Evolutionary conservation across 1,140 invertebrate species (phyloP), one percentile per base, ranked within the genome.

Genomic region (Rhagoletis zephyria): DNA sequence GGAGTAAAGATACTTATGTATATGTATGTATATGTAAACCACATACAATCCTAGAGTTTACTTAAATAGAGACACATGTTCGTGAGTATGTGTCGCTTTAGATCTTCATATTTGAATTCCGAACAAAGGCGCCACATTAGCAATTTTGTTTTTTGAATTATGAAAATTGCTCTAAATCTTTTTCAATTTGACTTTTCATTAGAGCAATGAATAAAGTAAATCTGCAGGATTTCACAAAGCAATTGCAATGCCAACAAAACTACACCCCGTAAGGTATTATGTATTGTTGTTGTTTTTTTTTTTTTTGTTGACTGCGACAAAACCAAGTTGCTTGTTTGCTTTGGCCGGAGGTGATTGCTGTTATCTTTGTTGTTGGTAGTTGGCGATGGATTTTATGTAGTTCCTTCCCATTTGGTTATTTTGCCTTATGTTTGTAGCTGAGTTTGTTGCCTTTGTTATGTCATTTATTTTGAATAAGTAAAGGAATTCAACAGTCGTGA

Each of bases 391-490:
- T 56, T 81, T 5, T 1, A 30, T 30, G 30, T 30, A 81, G 74
- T 59, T 70, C 40, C 61, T 63, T 63, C 16, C 12, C 16, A 16
- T 30, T 30, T 67, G 30, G 30, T 30, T 30, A 30, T 30, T 30
- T 30, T 30, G 30, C 1, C 30, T 0, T 0, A 30, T 30, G 30
- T 30, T 67, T 67, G n/a, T 3, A 19, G 16, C 10, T 59, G 48
- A n/a, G 9, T 81, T 81, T 81, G 48, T n/a, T 42, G 74, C 16
- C 74, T 81, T 81, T 81, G 74, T 81, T 81, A 81, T 81, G 74
- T 81, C 74, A 81, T 81, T 81, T 81, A 81, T 81, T 81, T 81
- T 81, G 74, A 81, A 51, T 81, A 81, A 81, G 56, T 81, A 81
- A 81, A 81, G 51, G 48, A 19, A 81, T 51, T 19, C n/a, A 81